phyloP scores from a whole-genome alignment of 2,113 vertebrate species.

The Rhombomys opimus region DNA sequence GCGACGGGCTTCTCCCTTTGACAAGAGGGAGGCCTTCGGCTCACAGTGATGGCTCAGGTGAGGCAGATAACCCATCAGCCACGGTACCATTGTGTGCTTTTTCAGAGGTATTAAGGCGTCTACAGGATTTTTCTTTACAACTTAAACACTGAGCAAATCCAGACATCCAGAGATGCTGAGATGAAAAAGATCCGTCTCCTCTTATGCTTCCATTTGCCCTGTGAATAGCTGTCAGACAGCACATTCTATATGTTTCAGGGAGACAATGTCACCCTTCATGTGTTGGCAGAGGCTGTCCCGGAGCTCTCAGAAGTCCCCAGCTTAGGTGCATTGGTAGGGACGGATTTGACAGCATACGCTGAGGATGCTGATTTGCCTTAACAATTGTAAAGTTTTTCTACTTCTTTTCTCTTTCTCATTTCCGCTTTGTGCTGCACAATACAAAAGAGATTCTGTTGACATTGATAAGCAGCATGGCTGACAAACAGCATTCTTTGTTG shows the following conservation, averaged over 20 bases:
- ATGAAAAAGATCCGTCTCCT: slow-evolving; percentile 72
- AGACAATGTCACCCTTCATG: slow-evolving; percentile 79
- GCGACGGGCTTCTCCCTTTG: neutral
- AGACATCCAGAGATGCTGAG: slow-evolving; percentile 73
- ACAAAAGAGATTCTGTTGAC: slow-evolving; percentile 67
- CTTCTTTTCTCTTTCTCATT: slow-evolving; percentile 64
- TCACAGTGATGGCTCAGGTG: slow-evolving; percentile 62
- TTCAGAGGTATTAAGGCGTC: slow-evolving; percentile 36
- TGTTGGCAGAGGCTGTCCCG: slow-evolving; percentile 78
- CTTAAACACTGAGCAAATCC: slow-evolving; percentile 76
- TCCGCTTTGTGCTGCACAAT: slow-evolving; percentile 6
- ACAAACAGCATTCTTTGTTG: slow-evolving; percentile 66
- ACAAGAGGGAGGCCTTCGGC: slow-evolving; percentile 12
- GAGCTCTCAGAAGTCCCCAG: slow-evolving; percentile 66
- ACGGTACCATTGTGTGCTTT: slow-evolving; percentile 25
- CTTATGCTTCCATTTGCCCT: slow-evolving; percentile 66
- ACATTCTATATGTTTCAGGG: slow-evolving; percentile 71
- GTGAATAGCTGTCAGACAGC: slow-evolving; percentile 68
- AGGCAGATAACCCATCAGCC: slow-evolving; percentile 23
- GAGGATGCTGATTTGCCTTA: slow-evolving; percentile 70
- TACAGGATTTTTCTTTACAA: slow-evolving; percentile 56
- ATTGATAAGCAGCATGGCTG: slow-evolving; percentile 70
- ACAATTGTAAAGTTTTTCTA: slow-evolving; percentile 50
- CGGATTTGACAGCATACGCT: slow-evolving; percentile 64
- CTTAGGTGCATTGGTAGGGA: slow-evolving; percentile 70